These are phyloP conservation scores for Leiothrix lutea DNA, from an alignment of 2,113 vertebrate species.

Conservation along the genomic window DNA sequence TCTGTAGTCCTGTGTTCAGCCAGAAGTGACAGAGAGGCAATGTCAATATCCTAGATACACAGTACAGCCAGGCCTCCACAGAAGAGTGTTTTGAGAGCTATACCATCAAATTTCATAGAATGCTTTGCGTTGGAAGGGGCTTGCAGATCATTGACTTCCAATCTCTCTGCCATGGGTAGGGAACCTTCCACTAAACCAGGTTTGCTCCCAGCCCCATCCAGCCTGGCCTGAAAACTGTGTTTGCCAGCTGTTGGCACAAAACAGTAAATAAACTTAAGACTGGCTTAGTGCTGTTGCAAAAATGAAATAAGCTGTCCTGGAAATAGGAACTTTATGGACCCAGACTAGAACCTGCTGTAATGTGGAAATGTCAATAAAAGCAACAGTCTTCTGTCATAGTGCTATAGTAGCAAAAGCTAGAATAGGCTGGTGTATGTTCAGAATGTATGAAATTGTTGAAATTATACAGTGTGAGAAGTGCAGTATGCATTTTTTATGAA, in stretches of 20 bases:
- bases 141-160: neutral
- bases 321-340: neutral
- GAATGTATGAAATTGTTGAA: neutral
- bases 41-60: neutral
- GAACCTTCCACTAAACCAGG: neutral
- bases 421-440: neutral
- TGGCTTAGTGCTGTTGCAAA: neutral
- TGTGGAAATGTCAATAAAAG: neutral
- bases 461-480: neutral
- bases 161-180: neutral
- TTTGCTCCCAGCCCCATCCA: neutral
- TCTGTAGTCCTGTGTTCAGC: neutral
- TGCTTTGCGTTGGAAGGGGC: neutral
- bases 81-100: neutral
- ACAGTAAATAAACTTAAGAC: neutral
- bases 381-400: neutral
- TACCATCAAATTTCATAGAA: neutral
- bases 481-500: neutral
- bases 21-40: neutral
- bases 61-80: neutral
- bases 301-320: neutral
- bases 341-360: neutral
- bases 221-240: neutral
- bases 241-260: neutral
- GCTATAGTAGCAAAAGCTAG: neutral